Conservation (phyloP, 2,888 invertebrate genomes). For the Clivina fossor region DNA sequence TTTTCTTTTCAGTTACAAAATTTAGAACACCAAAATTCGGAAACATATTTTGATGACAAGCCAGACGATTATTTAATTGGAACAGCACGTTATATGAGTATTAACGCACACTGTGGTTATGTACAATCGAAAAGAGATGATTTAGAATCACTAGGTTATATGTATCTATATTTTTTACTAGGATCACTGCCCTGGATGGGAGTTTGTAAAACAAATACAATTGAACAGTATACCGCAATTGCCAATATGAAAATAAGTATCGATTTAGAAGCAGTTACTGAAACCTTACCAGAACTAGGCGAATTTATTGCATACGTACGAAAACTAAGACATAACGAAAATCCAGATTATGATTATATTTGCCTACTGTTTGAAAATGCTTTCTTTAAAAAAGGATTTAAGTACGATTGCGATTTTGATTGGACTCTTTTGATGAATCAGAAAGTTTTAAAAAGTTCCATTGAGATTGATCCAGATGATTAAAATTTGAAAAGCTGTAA, state of each 20-base stretch:
- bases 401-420: constrained; percentile 24
- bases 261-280: constrained; percentile 5
- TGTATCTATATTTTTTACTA: constrained; percentile 26
- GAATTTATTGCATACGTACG: constrained; percentile 11
- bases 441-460: constrained; percentile 4
- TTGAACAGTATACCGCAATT: constrained; percentile 17
- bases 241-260: constrained; percentile 8
- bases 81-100: constrained; percentile 31
- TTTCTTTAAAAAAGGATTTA: neutral
- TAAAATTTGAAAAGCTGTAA: too few species aligned
- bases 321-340: constrained; percentile 8
- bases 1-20: too few species aligned
- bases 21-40: neutral
- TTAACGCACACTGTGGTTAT: constrained; percentile 26
- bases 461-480: constrained; percentile 24
- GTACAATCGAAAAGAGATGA: constrained; percentile 27
- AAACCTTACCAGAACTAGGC: neutral
- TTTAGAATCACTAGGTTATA: constrained; percentile 28
- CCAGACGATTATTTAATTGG: constrained; percentile 21
- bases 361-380: neutral
- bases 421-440: constrained; percentile 24
- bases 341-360: constrained; percentile 22
- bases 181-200: constrained; percentile 30
- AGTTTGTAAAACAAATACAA: neutral
- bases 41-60: neutral